phyloP scores from a whole-genome alignment of 2,113 vertebrate species.

The Murina feae region DNA sequence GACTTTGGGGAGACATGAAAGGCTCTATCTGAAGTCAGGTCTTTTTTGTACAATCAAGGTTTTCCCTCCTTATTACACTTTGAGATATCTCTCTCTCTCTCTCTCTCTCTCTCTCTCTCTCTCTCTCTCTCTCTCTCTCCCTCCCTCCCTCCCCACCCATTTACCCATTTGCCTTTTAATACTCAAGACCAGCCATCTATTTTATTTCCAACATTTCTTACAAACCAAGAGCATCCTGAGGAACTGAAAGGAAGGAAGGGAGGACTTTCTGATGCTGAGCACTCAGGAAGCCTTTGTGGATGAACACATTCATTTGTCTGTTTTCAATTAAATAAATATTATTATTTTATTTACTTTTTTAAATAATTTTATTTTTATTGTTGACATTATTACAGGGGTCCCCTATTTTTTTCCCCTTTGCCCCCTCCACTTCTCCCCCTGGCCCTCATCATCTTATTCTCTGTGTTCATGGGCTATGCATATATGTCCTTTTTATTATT shows the following conservation, averaged over 20 bases:
- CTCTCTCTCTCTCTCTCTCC: too few species aligned
- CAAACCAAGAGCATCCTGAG: not conserved
- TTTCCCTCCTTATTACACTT: not conserved
- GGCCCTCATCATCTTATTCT: not conserved
- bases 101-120: accelerated
- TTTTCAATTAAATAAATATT: not conserved
- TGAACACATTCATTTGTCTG: not conserved
- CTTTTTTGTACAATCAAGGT: not conserved
- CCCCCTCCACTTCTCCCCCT: not conserved
- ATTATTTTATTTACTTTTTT: not conserved
- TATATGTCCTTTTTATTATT: not conserved
- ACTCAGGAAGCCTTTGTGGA: not conserved
- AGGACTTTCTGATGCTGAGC: not conserved
- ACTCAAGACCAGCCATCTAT: slow-evolving; percentile 6
- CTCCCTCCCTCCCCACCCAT: not conserved
- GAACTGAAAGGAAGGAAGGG: not conserved
- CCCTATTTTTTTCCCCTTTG: not conserved
- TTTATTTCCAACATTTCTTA: slow-evolving; percentile 15
- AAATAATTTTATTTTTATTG: not conserved
- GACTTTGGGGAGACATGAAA: not conserved
- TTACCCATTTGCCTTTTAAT: not conserved
- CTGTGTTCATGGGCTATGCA: not conserved
- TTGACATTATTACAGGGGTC: not conserved
- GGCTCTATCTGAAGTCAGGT: not conserved
- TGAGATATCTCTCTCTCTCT: not conserved